phyloP scores from a whole-genome alignment of 2,888 invertebrate species.

The Ophion ventricosus region DNA sequence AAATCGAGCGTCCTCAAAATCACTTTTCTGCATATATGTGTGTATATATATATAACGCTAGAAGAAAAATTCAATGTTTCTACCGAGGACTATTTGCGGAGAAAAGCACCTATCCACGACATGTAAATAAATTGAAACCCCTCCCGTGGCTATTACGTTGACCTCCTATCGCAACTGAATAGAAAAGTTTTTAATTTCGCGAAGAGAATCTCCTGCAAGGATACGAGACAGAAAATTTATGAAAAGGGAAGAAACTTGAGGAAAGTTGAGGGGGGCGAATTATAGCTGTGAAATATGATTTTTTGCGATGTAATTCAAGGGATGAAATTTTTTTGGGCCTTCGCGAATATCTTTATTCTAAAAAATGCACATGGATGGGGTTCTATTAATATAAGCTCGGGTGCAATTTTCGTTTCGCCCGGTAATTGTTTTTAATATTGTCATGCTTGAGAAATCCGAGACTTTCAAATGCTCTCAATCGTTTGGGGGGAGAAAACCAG shows the following conservation, averaged over 20 bases:
- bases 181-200: slow-evolving; percentile 65
- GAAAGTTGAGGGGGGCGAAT: slow-evolving; percentile 25
- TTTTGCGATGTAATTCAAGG: slow-evolving; percentile 18
- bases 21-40: background rate
- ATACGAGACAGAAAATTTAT: slow-evolving; percentile 29
- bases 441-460: background rate
- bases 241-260: background rate
- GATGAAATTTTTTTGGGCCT: background rate
- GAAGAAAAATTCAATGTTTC: slow-evolving; percentile 50
- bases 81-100: slow-evolving; percentile 27
- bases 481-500: background rate
- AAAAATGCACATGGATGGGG: background rate
- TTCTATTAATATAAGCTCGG: background rate
- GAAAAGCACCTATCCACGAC: slow-evolving; percentile 30
- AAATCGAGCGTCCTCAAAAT: background rate
- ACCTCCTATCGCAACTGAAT: slow-evolving; percentile 53
- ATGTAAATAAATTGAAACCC: slow-evolving; percentile 36
- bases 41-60: slow-evolving; percentile 17
- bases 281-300: slow-evolving; percentile 34
- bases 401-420: background rate
- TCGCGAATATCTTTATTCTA: background rate
- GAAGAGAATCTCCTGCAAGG: slow-evolving; percentile 51
- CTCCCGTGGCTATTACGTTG: slow-evolving; percentile 23
- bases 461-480: background rate
- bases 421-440: background rate